These are phyloP conservation scores for Nomada hirtipes DNA, from an alignment of 2,888 invertebrate species.

Conservation along the genomic window DNA sequence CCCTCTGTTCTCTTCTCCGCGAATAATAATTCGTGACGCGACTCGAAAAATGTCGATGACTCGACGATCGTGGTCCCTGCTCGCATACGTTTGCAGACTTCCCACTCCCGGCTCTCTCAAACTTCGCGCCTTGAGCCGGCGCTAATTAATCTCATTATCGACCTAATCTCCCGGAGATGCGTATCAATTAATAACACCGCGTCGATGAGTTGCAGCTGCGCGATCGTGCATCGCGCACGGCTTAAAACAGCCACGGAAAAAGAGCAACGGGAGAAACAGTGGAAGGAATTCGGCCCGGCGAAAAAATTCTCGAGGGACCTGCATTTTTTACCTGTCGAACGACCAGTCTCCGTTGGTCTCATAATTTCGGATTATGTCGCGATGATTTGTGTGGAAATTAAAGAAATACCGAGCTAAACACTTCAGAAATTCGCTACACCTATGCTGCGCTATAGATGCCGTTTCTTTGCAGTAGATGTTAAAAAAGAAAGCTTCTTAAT, in stretches of 20 bases:
- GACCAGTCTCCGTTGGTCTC: slow-evolving; percentile 15
- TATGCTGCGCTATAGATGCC: no score
- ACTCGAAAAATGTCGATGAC: slow-evolving; percentile 57
- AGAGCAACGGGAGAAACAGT: background rate
- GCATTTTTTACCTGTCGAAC: slow-evolving; percentile 9
- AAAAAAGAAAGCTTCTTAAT: background rate
- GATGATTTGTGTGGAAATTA: slow-evolving; percentile 32
- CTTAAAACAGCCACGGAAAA: background rate
- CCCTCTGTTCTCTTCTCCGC: slow-evolving; percentile 22
- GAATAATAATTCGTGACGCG: slow-evolving; percentile 54
- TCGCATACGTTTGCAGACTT: slow-evolving; percentile 17
- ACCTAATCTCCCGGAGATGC: slow-evolving; percentile 68
- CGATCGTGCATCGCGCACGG: background rate
- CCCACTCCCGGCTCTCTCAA: slow-evolving; percentile 13
- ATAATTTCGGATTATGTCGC: slow-evolving; percentile 33
- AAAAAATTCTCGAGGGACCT: background rate
- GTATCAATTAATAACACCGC: slow-evolving; percentile 72
- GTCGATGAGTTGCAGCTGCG: slow-evolving; percentile 48
- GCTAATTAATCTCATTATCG: slow-evolving; percentile 76
- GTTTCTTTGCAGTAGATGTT: background rate
- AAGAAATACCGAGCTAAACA: background rate
- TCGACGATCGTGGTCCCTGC: slow-evolving; percentile 39
- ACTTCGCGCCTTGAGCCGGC: slow-evolving; percentile 39
- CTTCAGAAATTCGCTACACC: background rate
- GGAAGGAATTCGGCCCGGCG: slow-evolving; percentile 14